Evolutionary conservation across 2,797 vertebrate genomes (phyloP).

Genomic region (Heterohyrax brucei): DNA sequence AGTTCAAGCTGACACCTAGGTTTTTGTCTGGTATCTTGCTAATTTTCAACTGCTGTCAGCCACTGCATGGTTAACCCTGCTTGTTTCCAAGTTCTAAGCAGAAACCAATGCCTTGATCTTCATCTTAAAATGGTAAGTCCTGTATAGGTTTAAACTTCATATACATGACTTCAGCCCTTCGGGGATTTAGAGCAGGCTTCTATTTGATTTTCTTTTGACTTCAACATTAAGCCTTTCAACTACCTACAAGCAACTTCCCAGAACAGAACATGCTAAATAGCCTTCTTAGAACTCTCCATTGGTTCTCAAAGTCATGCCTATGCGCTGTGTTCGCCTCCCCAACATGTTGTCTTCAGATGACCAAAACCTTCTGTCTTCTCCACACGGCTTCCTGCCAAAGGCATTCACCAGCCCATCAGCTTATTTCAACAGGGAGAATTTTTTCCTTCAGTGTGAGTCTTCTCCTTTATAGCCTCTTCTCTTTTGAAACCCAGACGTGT

Average conservation of each 20-base stretch:
- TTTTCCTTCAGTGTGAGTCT: conserved; percentile 39
- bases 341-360: background rate
- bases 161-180: conserved; percentile 36
- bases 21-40: conserved; percentile 56
- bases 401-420: background rate
- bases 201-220: conserved; percentile 65
- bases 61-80: background rate
- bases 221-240: conserved; percentile 66
- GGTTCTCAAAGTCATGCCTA: conserved; percentile 38
- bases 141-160: conserved; percentile 73
- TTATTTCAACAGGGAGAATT: conserved; percentile 28
- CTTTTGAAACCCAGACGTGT: conserved; percentile 47
- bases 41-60: conserved; percentile 47
- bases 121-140: conserved; percentile 76
- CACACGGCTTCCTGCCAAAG: conserved; percentile 4
- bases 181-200: conserved; percentile 49
- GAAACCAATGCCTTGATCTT: conserved; percentile 67
- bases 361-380: conserved; percentile 34
- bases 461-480: conserved; percentile 35
- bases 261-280: background rate
- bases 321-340: background rate
- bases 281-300: conserved; percentile 63
- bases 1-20: conserved; percentile 42
- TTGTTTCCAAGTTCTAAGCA: conserved; percentile 71
- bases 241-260: conserved; percentile 66